These are phyloP conservation scores for Sigmodon hispidus DNA, from an alignment of 2,113 vertebrate genomes.

Conservation along the genomic window DNA sequence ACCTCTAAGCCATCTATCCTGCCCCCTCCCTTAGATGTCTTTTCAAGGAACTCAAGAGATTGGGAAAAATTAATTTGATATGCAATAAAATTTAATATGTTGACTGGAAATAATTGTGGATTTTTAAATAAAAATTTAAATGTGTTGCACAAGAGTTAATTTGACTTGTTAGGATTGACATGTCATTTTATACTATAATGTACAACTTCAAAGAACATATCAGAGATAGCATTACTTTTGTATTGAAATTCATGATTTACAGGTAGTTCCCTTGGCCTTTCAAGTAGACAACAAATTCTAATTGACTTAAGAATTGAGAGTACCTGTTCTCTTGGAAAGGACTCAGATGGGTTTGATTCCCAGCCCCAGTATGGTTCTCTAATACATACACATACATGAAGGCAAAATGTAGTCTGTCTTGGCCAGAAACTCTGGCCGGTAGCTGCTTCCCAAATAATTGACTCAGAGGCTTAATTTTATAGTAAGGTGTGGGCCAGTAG, in stretches of 20 bases:
- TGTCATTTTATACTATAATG: background rate
- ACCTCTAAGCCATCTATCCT: background rate
- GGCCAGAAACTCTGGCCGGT: too few species aligned
- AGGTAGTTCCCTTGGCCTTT: background rate
- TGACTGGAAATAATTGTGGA: background rate
- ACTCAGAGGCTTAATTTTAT: too few species aligned
- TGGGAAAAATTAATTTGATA: background rate
- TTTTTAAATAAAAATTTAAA: background rate
- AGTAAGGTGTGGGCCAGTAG: too few species aligned
- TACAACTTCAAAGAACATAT: background rate
- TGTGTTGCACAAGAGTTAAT: background rate
- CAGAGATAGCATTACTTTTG: background rate
- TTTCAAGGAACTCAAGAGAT: background rate
- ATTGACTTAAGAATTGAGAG: background rate
- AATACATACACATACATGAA: background rate
- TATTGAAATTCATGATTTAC: background rate
- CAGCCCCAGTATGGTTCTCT: background rate
- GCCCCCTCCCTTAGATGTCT: background rate
- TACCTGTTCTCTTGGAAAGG: background rate
- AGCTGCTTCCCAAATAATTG: too few species aligned
- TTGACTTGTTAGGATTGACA: background rate
- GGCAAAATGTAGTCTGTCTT: too few species aligned
- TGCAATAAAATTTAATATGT: background rate
- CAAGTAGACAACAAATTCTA: background rate
- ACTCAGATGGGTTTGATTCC: background rate